Percentiles rank a stretch among this genome's conserved stretches.
phyloP scores from a whole-genome alignment of 1,140 invertebrate species.

The Lamellibrachia luymesi region DNA sequence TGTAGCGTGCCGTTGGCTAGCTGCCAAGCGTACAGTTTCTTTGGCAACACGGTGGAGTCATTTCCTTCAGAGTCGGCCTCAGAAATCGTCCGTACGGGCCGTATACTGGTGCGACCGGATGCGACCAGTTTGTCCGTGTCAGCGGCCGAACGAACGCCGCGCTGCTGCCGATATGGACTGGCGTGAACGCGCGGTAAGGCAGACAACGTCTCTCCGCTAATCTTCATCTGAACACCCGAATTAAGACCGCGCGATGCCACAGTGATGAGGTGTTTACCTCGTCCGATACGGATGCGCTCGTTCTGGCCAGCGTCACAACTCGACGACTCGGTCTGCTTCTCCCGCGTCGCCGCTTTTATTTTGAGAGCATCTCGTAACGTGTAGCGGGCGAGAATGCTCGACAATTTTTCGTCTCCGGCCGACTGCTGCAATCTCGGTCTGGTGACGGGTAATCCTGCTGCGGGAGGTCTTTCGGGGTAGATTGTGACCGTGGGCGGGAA shows the following conservation, averaged over 20 bases:
- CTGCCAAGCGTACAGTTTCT: not conserved
- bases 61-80: not conserved
- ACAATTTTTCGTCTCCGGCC: not conserved
- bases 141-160: not conserved
- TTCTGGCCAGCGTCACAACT: not conserved
- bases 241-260: not conserved
- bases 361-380: not conserved
- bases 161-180: not conserved
- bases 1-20: not conserved
- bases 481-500: not conserved
- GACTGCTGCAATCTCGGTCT: not conserved
- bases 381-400: not conserved
- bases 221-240: not conserved
- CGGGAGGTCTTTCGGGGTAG: not conserved
- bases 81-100: not conserved
- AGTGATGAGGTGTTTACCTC: not conserved
- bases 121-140: not conserved
- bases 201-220: not conserved
- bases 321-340: not conserved
- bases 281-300: not conserved
- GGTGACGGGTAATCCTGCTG: not conserved
- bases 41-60: not conserved
- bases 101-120: not conserved
- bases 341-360: not conserved
- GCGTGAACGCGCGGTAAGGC: not conserved